phyloP scores from a whole-genome alignment of 2,113 vertebrate species.

The Aegithalos caudatus region DNA sequence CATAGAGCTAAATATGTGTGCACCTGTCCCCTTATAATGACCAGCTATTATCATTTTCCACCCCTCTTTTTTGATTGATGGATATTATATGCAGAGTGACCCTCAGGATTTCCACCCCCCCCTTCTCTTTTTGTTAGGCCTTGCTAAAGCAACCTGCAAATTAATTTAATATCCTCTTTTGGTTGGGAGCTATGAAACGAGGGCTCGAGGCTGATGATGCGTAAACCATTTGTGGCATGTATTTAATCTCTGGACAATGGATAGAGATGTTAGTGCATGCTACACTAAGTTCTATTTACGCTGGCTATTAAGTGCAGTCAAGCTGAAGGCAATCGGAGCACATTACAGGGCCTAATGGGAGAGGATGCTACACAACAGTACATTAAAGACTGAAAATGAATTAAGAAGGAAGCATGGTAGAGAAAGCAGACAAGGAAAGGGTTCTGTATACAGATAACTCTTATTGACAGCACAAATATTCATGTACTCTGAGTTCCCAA shows the following conservation, averaged over 20 bases:
- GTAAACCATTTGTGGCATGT: conserved; percentile 87
- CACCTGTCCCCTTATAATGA: conserved; percentile 67
- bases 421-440: conserved; percentile 76
- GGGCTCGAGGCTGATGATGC: conserved; percentile 84
- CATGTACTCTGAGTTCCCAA: conserved; percentile 65
- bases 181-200: conserved; percentile 82
- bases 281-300: conserved; percentile 91
- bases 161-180: conserved; percentile 88
- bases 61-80: conserved; percentile 70
- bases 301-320: conserved; percentile 88
- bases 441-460: conserved; percentile 76
- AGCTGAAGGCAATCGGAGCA: conserved; percentile 85
- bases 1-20: conserved; percentile 49
- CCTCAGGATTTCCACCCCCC: conserved; percentile 9
- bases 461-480: conserved; percentile 74
- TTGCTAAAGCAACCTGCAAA: conserved; percentile 88
- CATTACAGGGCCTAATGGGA: conserved; percentile 87
- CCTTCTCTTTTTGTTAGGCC: conserved; percentile 73
- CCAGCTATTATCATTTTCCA: conserved; percentile 66
- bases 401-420: conserved; percentile 78
- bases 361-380: conserved; percentile 85
- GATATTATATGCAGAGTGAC: conserved; percentile 69
- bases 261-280: conserved; percentile 89
- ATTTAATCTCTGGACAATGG: conserved; percentile 90
- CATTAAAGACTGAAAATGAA: conserved; percentile 86